Evolutionary conservation across 2,113 vertebrate species (phyloP).

Genomic region (Perca schrenkii): DNA sequence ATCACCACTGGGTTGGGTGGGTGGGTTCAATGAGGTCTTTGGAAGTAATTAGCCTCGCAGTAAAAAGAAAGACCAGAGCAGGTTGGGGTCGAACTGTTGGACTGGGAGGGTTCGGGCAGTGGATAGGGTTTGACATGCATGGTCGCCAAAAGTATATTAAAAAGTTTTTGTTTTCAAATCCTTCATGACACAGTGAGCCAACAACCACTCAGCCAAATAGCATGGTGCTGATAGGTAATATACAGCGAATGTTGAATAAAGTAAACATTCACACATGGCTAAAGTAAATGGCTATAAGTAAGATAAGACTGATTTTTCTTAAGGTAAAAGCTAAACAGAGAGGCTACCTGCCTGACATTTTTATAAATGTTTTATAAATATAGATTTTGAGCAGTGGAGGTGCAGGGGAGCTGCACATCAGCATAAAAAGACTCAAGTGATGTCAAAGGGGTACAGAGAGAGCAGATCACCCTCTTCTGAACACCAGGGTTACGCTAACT

Average conservation of each 20-base stretch:
- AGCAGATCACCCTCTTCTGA: background rate
- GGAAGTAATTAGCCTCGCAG: slow-evolving; percentile 50
- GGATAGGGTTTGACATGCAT: background rate
- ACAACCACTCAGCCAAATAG: background rate
- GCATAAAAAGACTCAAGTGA: background rate
- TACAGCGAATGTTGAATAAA: background rate
- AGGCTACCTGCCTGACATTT: background rate
- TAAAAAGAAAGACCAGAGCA: slow-evolving; percentile 30
- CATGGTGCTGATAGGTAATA: background rate
- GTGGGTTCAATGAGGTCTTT: slow-evolving; percentile 30
- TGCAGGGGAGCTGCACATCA: background rate
- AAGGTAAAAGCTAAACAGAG: too few relatives aligned
- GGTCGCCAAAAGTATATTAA: background rate
- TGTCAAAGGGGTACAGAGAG: background rate
- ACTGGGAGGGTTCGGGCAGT: background rate
- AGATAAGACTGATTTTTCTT: too few relatives aligned
- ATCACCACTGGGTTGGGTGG: slow-evolving; percentile 54
- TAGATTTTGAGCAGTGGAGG: background rate
- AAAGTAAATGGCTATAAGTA: background rate
- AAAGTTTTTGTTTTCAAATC: background rate
- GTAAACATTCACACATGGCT: background rate
- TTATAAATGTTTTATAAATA: background rate
- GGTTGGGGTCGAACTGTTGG: slow-evolving; percentile 29
- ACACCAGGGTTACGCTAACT: background rate
- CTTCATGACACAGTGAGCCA: background rate